Conservation (phyloP, 2,113 vertebrate species). For the Engystomops pustulosus region DNA sequence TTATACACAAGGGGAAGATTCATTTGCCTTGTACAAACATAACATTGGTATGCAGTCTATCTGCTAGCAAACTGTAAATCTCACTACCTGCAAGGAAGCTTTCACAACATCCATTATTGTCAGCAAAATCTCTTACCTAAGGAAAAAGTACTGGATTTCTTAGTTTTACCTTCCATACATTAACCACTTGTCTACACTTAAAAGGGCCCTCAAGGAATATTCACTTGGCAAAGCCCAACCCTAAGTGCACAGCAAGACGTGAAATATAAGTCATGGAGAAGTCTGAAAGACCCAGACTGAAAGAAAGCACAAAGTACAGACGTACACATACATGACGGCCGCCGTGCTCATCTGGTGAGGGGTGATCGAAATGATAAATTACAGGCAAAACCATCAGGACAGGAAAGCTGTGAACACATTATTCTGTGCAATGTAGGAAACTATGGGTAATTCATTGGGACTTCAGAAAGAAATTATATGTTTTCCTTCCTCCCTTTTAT, state of each 20-base stretch:
- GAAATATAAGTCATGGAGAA: slow-evolving; percentile 29
- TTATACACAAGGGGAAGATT: slow-evolving; percentile 67
- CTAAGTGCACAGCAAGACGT: background rate
- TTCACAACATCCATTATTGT: slow-evolving; percentile 6
- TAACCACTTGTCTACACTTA: background rate
- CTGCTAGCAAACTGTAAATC: slow-evolving; percentile 36
- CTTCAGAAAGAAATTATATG: no score
- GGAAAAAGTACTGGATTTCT: slow-evolving; percentile 7
- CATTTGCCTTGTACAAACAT: slow-evolving; percentile 60
- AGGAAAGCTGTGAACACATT: background rate
- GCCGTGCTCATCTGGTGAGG: background rate
- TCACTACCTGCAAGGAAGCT: slow-evolving; percentile 35
- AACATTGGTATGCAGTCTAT: slow-evolving; percentile 41
- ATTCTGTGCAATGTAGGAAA: background rate
- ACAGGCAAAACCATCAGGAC: background rate
- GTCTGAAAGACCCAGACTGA: background rate
- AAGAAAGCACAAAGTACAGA: slow-evolving; percentile 8
- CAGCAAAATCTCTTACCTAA: background rate
- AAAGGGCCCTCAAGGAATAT: background rate
- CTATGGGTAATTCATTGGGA: background rate
- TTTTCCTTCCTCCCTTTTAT: no score
- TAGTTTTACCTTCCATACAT: slow-evolving; percentile 19
- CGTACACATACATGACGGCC: background rate
- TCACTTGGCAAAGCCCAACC: background rate
- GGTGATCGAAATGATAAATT: slow-evolving; percentile 19